Conservation (phyloP, 2,797 vertebrate genomes). For the Rhinichthys osculus region DNA sequence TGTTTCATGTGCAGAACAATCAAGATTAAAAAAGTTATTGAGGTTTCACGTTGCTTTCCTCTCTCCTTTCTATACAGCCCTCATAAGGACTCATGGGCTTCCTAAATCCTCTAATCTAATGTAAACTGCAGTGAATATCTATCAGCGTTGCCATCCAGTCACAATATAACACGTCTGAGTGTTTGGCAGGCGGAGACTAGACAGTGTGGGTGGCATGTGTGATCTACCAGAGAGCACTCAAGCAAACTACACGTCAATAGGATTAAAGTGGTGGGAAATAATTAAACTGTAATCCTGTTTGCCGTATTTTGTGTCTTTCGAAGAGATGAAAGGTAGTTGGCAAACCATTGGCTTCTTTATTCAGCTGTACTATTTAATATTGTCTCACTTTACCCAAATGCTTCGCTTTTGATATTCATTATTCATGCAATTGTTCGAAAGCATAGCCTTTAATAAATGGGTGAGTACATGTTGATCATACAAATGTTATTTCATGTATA, state of each 20-base stretch:
- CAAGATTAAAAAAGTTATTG: background rate
- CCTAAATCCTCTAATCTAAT: background rate
- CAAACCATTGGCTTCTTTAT: background rate
- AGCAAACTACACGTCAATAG: constrained; percentile 34
- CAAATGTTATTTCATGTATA: background rate
- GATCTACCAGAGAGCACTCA: background rate
- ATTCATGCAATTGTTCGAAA: background rate
- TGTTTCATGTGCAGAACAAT: background rate
- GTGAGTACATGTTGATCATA: background rate
- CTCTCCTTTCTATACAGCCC: background rate
- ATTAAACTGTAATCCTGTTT: background rate
- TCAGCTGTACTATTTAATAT: background rate
- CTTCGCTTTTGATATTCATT: background rate
- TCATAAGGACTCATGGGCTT: background rate
- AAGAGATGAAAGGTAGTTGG: background rate
- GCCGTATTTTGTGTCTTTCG: background rate
- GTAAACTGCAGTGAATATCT: constrained; percentile 12
- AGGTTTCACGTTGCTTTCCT: background rate
- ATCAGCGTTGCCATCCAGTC: background rate
- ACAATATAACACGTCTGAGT: constrained; percentile 11
- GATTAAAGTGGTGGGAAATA: background rate
- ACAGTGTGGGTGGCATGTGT: constrained; percentile 25
- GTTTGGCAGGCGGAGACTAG: constrained; percentile 23
- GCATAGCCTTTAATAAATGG: background rate
- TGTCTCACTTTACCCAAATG: background rate